Base-by-base conservation (phyloP, 1,140 invertebrate species). In the Bombus confusus region DNA sequence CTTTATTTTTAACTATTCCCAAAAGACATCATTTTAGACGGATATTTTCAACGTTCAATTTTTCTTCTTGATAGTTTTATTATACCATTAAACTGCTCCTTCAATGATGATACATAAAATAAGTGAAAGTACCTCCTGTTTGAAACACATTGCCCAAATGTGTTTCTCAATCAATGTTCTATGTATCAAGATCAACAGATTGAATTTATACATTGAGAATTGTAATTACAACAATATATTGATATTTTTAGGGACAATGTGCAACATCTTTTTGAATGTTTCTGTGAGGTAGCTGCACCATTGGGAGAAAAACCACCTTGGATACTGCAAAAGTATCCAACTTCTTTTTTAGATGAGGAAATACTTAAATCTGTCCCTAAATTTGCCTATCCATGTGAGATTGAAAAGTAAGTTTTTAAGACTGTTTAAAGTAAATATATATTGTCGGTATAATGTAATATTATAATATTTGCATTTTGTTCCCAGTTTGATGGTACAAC, bases 381-480 rank as follows among this genome's bases (percentile, higher is more conserved):
- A 95, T 98, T 98, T 96, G 97, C 97, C 90, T 98, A 97, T 95
- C 98, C 98, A 59, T 98, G 97, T 95, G 96, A 97, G 93, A 96
- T 98, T 93, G 96, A 97, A 94, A 97, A 97, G 97, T 98, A 96
- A 96, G 96, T 85, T 85, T 43, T 74, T 86, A 59, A 37, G 10
- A 73, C 68, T 57, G 25, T 57, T 34, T 39, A 43, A 37, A 31
- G 37, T n/a, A 80, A 78, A 71, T 15, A 69, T 52, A 78, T 71
- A 57, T 85, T 59, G 62, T 34, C 1, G 68, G 68, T 62, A 25
- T 76, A 31, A 75, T 47, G 25, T 72, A 73, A 80, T 28, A 62
- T 47, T 81, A 69, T 80, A 47, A 41, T 41, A 83, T 39, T 83
- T 71, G 37, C 68, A 87, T 88, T 88, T 66, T 88, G 72, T 96